Evolutionary conservation across 2,113 vertebrate species (phyloP), one percentile per base, ranked within the genome.

Genomic region (Hydrochoerus hydrochaeris): DNA sequence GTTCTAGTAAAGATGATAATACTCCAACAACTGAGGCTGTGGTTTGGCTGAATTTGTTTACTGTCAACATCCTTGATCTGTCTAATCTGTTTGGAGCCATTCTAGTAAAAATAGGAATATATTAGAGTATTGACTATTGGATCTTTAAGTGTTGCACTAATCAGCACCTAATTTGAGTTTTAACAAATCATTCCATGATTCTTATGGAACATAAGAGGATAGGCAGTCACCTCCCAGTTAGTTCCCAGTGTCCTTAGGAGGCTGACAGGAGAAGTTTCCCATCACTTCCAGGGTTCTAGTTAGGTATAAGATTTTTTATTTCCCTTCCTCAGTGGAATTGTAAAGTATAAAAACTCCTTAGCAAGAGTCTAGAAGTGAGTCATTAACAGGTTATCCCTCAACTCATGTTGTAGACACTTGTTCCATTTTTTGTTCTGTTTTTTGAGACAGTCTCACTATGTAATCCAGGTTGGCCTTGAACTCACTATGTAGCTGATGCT

Each of bases 1-100:
- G 19, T 65, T 41, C 19, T 63, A 62, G 49, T 82, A 65, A 49
- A 3, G 54, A 90, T 60, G 41, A 16, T 60, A 77, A 24, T 30
- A 81, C 13, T 93, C 35, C 60, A 82, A 46, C 44, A 63, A n/a
- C 20, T 78, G 75, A 46, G 32, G 52, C 16, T 87, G 7, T 11
- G 11, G 62, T 73, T 94, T 88, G 17, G 16, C 83, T 90, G 94
- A 88, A 93, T 82, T 90, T 78, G 63, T 94, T 35, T 65, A 5
- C 49, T 13, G 1, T 75, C 49, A 71, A 22, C 49, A 30, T 82
- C 44, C 35, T 92, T 57, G 20, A 24, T 46, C 3, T 82, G 17
- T 85, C 38, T 88, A 30, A 5, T 78, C 44, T 77, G 13, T 90
- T 49, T 89, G 62, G 32, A 89, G 17, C 22, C 35, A 75, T 41